Evolutionary conservation across 1,140 invertebrate genomes (phyloP), one percentile per base, ranked within the genome.

Genomic region (Drosophila sp.): DNA sequence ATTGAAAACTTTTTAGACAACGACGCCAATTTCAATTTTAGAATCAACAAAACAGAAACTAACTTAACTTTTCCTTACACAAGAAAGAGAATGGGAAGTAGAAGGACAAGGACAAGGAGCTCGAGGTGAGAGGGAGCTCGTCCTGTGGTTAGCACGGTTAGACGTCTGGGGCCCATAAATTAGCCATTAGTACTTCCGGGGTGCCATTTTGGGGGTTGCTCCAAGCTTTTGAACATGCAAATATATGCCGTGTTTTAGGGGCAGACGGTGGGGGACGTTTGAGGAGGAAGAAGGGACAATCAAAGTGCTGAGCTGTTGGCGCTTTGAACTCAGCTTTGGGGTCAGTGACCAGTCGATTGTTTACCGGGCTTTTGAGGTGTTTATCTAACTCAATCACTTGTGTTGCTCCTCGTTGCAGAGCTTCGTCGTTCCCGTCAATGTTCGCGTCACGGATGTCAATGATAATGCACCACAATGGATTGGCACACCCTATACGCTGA

Each of bases 381-480:
- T 82, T 62, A 81, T 83, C 56, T 38, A 65, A 58, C 58, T 76
- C 45, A 61, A 59, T 76, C 41, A 67, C 40, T 61, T 61, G 36
- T 54, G 29, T 29, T 38, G 9, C 25, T 18, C 41, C 29, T 59
- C 25, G 27, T 25, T 91, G 53, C 90, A 97, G 96, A 96, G 95
- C 72, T 97, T 97, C 86, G 94, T 96, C 7, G 97, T 98, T 84
- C 97, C 97, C 7, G 95, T 98, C 18, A 97, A 97, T 82, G 96
- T 98, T 45, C 93, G 97, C 69, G 97, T 98, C n/a, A 97, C 95
- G 18, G 97, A 98, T 92, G 97, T 96, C 14, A 98, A 98, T 91
- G 97, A 98, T 92, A 98, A 98, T 92, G 95, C 96, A 5, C 97
- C 97, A 0, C 93, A 95, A 78, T 97, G 97, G 93, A 93, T 95